Conservation (phyloP, 2,888 invertebrate species). For the Lasioglossum villosulum region DNA sequence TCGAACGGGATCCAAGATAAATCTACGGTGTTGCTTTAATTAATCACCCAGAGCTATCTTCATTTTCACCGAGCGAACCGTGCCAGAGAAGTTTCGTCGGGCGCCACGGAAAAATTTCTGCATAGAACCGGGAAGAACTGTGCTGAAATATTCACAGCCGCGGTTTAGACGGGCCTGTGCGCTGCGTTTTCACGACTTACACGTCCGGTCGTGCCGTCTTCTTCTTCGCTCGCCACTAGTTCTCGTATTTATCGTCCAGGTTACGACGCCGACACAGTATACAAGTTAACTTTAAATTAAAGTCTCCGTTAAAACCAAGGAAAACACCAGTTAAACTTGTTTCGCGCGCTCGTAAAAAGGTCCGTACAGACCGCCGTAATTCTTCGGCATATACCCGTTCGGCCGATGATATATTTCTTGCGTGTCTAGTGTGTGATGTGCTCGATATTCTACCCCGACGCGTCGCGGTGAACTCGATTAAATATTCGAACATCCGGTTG, state of each 20-base stretch:
- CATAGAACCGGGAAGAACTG: conserved; percentile 6
- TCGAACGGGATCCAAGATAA: conserved; percentile 23
- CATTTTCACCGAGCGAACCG: conserved; percentile 21
- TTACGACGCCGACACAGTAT: conserved; percentile 52
- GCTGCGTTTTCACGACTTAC: conserved; percentile 51
- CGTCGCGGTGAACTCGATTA: conserved; percentile 33
- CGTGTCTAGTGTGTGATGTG: conserved; percentile 12
- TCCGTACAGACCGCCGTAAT: conserved; percentile 32
- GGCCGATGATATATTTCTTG: conserved; percentile 46
- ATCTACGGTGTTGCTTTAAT: conserved; percentile 34
- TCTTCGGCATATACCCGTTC: conserved; percentile 39
- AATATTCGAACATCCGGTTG: conserved; percentile 40
- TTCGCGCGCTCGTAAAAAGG: conserved; percentile 44
- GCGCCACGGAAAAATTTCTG: conserved; percentile 22
- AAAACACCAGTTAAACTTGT: conserved; percentile 55
- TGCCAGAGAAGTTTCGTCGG: not conserved
- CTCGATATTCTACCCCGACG: conserved; percentile 34
- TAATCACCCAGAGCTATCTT: conserved; percentile 40
- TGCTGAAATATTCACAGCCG: conserved; percentile 43
- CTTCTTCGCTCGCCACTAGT: not conserved
- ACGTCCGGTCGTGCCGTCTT: conserved; percentile 52
- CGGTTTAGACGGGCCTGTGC: conserved; percentile 12
- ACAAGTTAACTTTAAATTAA: conserved; percentile 62
- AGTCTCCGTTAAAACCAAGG: conserved; percentile 52
- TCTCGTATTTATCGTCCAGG: conserved; percentile 55